Base-by-base conservation (phyloP, 1,140 invertebrate species). In the Wasmannia auropunctata region DNA sequence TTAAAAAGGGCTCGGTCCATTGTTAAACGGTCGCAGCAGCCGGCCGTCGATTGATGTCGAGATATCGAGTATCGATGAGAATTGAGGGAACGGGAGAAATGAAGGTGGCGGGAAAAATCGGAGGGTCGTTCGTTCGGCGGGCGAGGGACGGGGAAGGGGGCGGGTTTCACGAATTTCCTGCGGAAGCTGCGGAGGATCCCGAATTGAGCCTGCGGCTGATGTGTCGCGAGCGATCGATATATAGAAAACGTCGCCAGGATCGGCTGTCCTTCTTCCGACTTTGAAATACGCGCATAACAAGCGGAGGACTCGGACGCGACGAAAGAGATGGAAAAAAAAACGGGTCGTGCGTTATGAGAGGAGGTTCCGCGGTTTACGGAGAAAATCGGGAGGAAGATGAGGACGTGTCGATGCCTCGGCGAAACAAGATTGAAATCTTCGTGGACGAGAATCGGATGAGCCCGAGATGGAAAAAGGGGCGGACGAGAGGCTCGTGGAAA, bases 351-450 rank as follows among this genome's bases (percentile, higher is more conserved):
- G 46, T 80, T 69, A 49, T 58, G 40, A 83, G 28, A 58, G 37
- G 62, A 65, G 72, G 65, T 75, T 54, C 51, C 76, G 49, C 72
- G 75, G 72, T 75, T 88, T 88, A 88, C 25, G n/a, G 63, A 58
- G 72, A 88, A 88, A 72, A 85, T 80, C 86, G 69, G 85, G 79
- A 88, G 63, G 58, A 90, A 85, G 83, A 88, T 81, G 85, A 91
- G 86, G 76, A 91, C 79, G 89, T 88, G 90, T 88, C 88, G 88
- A 91, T 91, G 91, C 90, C 54, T 87, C 80, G 89, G 69, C 91
- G 88, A 91, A 93, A 93, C 91, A 93, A 93, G 92, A 93, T 93
- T 93, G 91, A 93, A 93, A 93, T 93, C 90, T 93, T 90, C 81
- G 89, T 80, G 86, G 80, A 92, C 87, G 91, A 91, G 90, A 90